Conservation (phyloP, 2,113 vertebrate species). For the Aldabrachelys gigantea region DNA sequence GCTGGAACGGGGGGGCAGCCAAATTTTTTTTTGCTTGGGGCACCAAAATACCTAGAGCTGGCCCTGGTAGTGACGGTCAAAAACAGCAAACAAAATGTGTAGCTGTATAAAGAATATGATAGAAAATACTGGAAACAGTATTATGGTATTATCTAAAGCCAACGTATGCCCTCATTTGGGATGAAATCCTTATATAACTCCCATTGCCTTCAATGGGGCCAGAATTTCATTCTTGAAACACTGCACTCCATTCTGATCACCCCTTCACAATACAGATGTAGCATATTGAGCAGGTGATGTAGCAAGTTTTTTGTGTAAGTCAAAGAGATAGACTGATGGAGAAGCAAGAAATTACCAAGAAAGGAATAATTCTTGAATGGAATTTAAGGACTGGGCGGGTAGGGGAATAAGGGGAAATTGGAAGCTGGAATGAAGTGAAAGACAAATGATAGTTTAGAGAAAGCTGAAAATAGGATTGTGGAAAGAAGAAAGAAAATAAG, state of each 20-base stretch:
- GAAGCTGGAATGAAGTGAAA: background rate
- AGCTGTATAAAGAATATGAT: background rate
- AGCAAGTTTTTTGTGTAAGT: too few species aligned
- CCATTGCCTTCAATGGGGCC: too few species aligned
- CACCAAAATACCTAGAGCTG: too few species aligned
- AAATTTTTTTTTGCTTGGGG: too few species aligned
- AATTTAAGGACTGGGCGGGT: background rate
- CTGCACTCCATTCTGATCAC: background rate
- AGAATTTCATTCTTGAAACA: background rate
- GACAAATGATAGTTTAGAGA: background rate
- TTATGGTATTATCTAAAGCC: accelerated
- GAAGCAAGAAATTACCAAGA: background rate
- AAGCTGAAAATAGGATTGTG: background rate
- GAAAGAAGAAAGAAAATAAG: background rate
- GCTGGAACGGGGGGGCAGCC: too few species aligned
- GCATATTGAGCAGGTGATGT: too few species aligned
- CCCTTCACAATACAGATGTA: too few species aligned
- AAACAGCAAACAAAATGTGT: background rate
- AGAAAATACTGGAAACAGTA: background rate
- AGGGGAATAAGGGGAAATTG: background rate
- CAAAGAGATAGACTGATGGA: background rate
- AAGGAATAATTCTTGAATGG: background rate
- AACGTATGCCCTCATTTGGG: too few species aligned
- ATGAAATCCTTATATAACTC: too few species aligned
- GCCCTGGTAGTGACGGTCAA: too few species aligned